phyloP scores from a whole-genome alignment of 2,113 vertebrate species.

The Murina feae region DNA sequence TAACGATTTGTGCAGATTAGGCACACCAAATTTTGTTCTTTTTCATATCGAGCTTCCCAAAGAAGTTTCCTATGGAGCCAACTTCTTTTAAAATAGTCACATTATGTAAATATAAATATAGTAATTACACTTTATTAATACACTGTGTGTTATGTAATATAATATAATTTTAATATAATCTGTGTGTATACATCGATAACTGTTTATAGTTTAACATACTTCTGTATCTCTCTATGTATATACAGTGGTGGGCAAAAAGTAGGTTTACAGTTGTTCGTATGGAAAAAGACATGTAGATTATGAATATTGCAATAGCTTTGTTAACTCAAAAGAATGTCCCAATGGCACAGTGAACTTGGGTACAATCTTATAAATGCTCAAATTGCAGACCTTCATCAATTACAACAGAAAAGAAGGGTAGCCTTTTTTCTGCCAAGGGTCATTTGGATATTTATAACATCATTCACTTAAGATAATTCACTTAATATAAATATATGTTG shows the following conservation, averaged over 20 bases:
- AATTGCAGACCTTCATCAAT: not conserved
- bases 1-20: not conserved
- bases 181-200: not conserved
- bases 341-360: not conserved
- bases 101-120: not conserved
- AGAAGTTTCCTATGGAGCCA: not conserved
- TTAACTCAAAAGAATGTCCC: not conserved
- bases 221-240: not conserved
- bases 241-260: not conserved
- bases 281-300: not conserved
- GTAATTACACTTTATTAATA: not conserved
- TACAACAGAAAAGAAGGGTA: not conserved
- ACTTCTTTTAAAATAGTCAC: not conserved
- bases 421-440: too few relatives aligned
- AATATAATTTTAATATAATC: not conserved
- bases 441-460: too few relatives aligned
- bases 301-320: not conserved
- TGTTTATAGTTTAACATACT: not conserved
- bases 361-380: not conserved
- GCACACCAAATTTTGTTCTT: not conserved
- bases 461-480: too few relatives aligned
- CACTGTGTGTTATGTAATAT: not conserved
- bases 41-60: not conserved
- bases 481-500: too few relatives aligned
- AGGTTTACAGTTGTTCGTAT: not conserved